These are phyloP conservation scores for Brachyptera putata DNA, from an alignment of 2,888 invertebrate species.

Conservation along the genomic window DNA sequence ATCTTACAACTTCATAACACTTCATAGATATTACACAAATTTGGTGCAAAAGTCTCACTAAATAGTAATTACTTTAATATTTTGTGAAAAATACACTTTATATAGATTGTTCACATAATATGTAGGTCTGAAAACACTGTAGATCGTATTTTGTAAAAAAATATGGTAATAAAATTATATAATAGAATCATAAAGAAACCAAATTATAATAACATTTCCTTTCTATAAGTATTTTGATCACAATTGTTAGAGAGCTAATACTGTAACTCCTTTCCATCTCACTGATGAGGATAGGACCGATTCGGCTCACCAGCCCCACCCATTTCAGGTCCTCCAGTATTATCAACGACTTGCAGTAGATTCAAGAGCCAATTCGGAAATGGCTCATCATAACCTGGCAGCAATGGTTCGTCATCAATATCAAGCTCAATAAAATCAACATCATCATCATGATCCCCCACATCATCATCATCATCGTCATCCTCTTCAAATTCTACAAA, in stretches of 20 bases:
- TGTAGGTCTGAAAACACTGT: not conserved
- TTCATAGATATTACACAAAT: too few species aligned
- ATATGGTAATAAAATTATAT: not conserved
- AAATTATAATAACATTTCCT: too few species aligned
- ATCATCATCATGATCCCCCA: constrained; percentile 8
- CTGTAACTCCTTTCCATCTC: too few species aligned
- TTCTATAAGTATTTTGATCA: too few species aligned
- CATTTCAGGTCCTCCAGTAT: constrained; percentile 15
- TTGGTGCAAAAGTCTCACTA: too few species aligned
- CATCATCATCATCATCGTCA: constrained; percentile 6
- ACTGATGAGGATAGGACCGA: not conserved
- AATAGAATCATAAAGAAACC: not conserved
- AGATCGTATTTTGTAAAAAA: not conserved
- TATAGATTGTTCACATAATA: too few species aligned
- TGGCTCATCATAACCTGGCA: constrained; percentile 23
- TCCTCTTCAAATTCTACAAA: not conserved
- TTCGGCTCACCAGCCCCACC: constrained; percentile 9
- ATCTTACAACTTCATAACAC: too few species aligned
- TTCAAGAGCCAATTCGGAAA: constrained; percentile 30
- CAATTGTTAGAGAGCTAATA: too few species aligned
- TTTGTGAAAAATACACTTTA: too few species aligned
- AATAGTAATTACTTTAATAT: too few species aligned
- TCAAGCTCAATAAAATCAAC: constrained; percentile 13
- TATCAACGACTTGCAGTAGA: constrained; percentile 23
- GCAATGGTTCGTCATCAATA: constrained; percentile 25